Evolutionary conservation across 2,888 invertebrate species (phyloP), one percentile per base, ranked within the genome.

Genomic region (Drosophila neonasuta): DNA sequence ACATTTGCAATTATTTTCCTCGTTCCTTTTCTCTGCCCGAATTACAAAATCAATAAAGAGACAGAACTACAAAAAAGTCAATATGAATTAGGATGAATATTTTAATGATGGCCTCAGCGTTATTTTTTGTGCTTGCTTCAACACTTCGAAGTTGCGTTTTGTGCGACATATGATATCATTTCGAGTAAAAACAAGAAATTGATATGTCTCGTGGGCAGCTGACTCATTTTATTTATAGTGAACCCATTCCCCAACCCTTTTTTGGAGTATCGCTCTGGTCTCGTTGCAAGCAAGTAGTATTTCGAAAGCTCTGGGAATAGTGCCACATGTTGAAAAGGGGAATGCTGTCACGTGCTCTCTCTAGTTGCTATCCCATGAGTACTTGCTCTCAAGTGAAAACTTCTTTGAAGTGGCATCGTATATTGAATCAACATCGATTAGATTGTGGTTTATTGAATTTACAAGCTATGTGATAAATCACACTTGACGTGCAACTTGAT

Each of bases 281-380:
- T 11, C 30, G n/a, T 15, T 17, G 44, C 44, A 44, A 51, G 39
- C n/a, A 7, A 51, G 30, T 15, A 15, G 15, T 15, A 15, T 10
- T 24, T 17, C 11, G 5, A 72, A 75, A 74, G 74, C 74, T 73
- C 45, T 55, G 29, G 15, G 15, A 17, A 13, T 10, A 11, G 15
- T 59, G 68, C 63, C 68, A 64, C 66, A 77, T 74, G 70, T 76
- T 65, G 70, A 62, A 62, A 73, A 73, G 42, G 13, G 30, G 13
- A 36, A 36, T 4, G 9, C n/a, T 9, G 32, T 58, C 55, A 59
- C 68, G 46, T 71, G 59, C n/a, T n/a, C 8, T n/a, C 8, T 5
- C 2, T n/a, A 2, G 13, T 15, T 13, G 7, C 5, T 44, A 20
- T n/a, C 39, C 55, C 51, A 30, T 41, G 24, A 11, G 11, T 11